phyloP scores from a whole-genome alignment of 1,140 invertebrate genomes.

The Drosophila orosa region DNA sequence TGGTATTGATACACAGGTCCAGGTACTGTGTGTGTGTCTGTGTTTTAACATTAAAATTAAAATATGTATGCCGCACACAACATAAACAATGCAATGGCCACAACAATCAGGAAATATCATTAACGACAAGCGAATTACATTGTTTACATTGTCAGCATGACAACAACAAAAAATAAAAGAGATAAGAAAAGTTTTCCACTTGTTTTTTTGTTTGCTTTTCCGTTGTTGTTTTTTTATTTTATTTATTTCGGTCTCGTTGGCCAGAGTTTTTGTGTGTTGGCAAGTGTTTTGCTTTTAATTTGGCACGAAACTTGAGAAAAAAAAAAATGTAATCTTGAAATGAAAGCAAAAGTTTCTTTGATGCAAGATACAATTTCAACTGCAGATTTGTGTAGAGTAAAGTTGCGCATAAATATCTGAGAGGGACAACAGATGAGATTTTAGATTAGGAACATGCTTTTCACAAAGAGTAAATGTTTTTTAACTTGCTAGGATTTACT shows the following conservation, averaged over 20 bases:
- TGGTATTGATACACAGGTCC: constrained; percentile 39
- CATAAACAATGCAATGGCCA: constrained; percentile 28
- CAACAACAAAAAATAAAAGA: constrained; percentile 18
- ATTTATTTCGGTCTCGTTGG: constrained; percentile 27
- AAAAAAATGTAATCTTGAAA: constrained; percentile 42
- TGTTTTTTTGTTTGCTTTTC: constrained; percentile 1
- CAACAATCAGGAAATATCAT: constrained; percentile 52
- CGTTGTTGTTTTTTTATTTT: background rate
- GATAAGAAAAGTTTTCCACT: constrained; percentile 26
- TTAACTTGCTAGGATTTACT: background rate
- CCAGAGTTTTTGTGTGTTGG: constrained; percentile 38
- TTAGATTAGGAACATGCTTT: constrained; percentile 13
- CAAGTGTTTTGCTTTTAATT: constrained; percentile 42
- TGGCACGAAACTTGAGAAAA: constrained; percentile 34
- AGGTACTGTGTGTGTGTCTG: constrained; percentile 8
- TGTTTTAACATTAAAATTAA: constrained; percentile 36
- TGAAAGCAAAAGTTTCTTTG: constrained; percentile 49
- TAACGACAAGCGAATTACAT: constrained; percentile 41
- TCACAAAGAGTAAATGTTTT: background rate
- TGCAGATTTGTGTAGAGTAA: constrained; percentile 23
- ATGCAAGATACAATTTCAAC: constrained; percentile 38
- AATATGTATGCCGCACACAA: constrained; percentile 35
- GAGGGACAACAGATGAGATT: constrained; percentile 6
- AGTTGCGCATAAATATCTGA: constrained; percentile 32
- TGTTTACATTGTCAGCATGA: constrained; percentile 49